Evolutionary conservation across 2,888 invertebrate species (phyloP), one percentile per base, ranked within the genome.

Genomic region (Ephialtes manifestator): DNA sequence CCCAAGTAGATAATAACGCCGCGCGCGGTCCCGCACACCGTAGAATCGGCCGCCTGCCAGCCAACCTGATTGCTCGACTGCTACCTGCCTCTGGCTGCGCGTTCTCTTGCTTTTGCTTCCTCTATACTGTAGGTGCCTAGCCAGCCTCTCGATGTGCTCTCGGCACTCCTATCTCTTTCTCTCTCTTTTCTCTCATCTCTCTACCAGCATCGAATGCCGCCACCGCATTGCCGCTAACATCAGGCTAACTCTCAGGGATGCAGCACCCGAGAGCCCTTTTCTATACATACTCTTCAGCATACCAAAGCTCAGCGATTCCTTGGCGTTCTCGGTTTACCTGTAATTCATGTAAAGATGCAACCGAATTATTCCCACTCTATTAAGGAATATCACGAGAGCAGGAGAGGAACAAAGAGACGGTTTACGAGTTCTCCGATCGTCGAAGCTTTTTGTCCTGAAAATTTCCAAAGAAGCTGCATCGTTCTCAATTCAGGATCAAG

Each of bases 1-100:
- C 92, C 92, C 90, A 89, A 89, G 90, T 90, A 89, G 90, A 90
- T 91, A 92, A 92, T 92, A 92, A 92, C 90, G 90, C 91, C 89
- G 89, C 90, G 88, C 81, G 74, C 78, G 76, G 81, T 63, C 75
- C 78, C 63, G 81, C 84, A 48, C 81, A 75, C 81, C 74, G 58
- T 74, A 82, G 88, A 91, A 89, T 87, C 90, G 83, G 85, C 83
- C 87, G 81, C 80, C 81, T 78, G 78, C 75, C 81, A 84, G 85
- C 84, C 78, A 89, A 89, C 90, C 91, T 91, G 91, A 91, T 90
- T 90, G 89, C 90, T 88, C 86, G 88, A 90, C 91, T 89, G 89
- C 90, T 90, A 89, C 89, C 89, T 89, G 88, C 89, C 90, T 87
- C 82, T 85, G 79, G 85, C 85, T 82, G 48, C 71, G 18, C 18